phyloP scores from a whole-genome alignment of 2,113 vertebrate species.

The Antechinus stuartii region DNA sequence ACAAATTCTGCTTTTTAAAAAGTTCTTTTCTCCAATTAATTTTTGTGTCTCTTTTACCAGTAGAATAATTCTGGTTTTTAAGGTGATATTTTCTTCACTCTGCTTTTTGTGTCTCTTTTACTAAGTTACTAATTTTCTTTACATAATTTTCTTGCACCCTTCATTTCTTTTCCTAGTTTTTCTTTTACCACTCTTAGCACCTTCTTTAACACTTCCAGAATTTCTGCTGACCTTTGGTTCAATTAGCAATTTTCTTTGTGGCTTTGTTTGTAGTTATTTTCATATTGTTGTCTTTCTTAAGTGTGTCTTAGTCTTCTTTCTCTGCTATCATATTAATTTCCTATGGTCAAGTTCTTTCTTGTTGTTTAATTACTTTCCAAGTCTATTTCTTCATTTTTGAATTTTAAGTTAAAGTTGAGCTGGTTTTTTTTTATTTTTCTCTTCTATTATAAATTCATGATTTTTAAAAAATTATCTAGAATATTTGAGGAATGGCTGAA shows the following conservation, averaged over 20 bases:
- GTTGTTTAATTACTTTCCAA: background rate
- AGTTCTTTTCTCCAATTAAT: background rate
- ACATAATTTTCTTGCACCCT: background rate
- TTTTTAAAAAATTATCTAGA: too few relatives aligned
- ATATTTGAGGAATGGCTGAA: too few relatives aligned
- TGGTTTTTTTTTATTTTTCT: too few relatives aligned
- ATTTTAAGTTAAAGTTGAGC: background rate
- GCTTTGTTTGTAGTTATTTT: background rate
- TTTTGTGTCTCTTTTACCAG: background rate
- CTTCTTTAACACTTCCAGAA: background rate
- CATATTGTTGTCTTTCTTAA: background rate
- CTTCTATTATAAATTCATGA: too few relatives aligned
- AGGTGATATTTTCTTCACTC: too few relatives aligned
- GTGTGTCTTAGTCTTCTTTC: background rate
- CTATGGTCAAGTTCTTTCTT: background rate
- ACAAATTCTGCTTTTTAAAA: background rate
- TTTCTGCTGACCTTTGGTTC: background rate
- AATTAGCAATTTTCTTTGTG: background rate
- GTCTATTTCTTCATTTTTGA: background rate
- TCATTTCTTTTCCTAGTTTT: background rate
- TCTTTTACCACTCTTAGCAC: background rate
- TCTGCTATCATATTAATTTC: background rate
- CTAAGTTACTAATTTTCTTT: background rate
- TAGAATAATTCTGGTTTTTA: too few relatives aligned
- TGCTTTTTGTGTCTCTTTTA: background rate